Evolutionary conservation across 2,888 invertebrate species (phyloP).

Genomic region (Orthosia gothica): DNA sequence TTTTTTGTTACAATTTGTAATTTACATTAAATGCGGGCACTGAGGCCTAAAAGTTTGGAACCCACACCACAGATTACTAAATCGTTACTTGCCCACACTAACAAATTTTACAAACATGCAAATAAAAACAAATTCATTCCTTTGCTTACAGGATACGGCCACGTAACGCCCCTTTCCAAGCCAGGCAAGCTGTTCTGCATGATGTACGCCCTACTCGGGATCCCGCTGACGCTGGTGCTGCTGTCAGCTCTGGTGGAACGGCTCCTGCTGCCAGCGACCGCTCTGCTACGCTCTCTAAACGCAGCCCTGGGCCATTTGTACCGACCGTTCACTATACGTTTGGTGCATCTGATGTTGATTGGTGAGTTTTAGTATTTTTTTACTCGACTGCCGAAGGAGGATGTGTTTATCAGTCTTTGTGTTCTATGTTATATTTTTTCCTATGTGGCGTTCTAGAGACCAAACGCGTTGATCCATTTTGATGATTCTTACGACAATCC

Average conservation of each 20-base stretch:
- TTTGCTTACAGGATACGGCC: conserved; percentile 94
- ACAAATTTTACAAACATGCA: no score
- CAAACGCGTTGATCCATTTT: no score
- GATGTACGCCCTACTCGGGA: conserved; percentile 96
- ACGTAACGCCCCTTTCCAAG: conserved; percentile 96
- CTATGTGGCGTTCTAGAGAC: no score
- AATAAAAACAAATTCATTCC: not conserved
- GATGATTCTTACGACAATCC: no score
- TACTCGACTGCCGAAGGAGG: no score
- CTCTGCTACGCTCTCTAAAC: conserved; percentile 93
- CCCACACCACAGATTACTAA: no score
- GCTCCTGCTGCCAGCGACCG: conserved; percentile 94
- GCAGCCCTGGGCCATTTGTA: conserved; percentile 94
- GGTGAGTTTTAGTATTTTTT: conserved; percentile 81
- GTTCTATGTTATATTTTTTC: no score
- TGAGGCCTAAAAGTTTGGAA: no score
- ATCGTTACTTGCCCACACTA: no score
- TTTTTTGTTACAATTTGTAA: no score
- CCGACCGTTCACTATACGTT: conserved; percentile 94
- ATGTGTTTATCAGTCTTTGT: no score
- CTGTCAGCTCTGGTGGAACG: conserved; percentile 96
- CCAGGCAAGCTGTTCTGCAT: conserved; percentile 97
- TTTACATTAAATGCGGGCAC: no score
- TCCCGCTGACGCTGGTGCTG: conserved; percentile 96
- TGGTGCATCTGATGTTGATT: conserved; percentile 94